Base-by-base conservation (phyloP, 1,140 invertebrate genomes). In the Sitophilus oryzae region DNA sequence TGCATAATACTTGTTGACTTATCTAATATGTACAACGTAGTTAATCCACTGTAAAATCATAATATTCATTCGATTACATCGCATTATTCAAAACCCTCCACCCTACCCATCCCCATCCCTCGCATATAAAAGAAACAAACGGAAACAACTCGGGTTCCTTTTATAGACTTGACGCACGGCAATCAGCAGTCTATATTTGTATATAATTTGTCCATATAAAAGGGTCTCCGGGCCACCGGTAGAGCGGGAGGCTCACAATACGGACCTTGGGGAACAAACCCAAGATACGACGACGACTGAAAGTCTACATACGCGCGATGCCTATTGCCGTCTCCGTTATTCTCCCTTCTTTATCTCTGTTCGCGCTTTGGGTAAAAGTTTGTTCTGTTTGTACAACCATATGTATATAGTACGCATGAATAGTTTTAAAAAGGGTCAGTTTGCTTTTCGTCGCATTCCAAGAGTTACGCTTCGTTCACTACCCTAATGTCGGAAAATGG, bases 161-260 rank as follows among this genome's bases (percentile, higher is more conserved):
- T 52, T 23, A 52, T 44, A 38, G n/a, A 41, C 5, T 34, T 25
- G 38, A 42, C 19, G 30, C 51, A 51, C 61, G 58, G 54, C 68
- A 70, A 70, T 69, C 67, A 68, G 62, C 58, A 69, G 69, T 71
- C 60, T 64, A 69, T 71, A 71, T 71, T 71, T 71, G 69, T 71
- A 71, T 71, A 71, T 71, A 71, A 71, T 71, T 71, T 71, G 69
- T 70, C 53, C 61, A 62, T 66, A 66, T 66, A 69, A 71, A 71
- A 68, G 66, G 53, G 61, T 57, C 67, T 64, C 61, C n/a, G n/a
- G n/a, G n/a, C n/a, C n/a, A n/a, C n/a, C n/a, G n/a, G n/a, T n/a
- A n/a, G n/a, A 14, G 36, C 55, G 34, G 19, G 41, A 3, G 25
- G 25, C 11, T 30, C 25, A 30, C 25, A 30, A 30, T 30, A 30